These are phyloP conservation scores for Halcyon leucocephala DNA, from an alignment of 2,797 vertebrate genomes.

Conservation along the genomic window DNA sequence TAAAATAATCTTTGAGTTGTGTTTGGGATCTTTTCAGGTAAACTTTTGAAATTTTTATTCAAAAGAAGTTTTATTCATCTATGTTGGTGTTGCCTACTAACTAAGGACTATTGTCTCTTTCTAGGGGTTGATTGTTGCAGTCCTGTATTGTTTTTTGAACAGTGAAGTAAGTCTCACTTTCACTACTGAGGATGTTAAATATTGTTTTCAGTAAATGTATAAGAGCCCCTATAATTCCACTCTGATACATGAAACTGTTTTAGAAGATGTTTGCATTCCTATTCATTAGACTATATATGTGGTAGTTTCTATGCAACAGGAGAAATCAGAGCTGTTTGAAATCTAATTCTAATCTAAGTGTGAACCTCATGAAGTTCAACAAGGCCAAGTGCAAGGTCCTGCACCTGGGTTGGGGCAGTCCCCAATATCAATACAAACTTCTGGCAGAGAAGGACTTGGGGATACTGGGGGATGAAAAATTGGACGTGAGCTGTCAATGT, in stretches of 20 bases:
- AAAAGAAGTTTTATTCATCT: neutral
- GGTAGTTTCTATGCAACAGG: neutral
- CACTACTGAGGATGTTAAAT: neutral
- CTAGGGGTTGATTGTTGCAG: conserved; percentile 91
- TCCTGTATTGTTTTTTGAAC: conserved; percentile 95
- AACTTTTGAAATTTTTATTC: neutral
- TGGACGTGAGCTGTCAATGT: accelerated
- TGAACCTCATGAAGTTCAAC: neutral
- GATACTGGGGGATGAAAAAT: neutral
- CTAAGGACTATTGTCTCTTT: conserved; percentile 29
- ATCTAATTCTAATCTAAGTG: neutral
- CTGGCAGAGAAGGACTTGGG: neutral
- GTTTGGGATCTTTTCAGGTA: conserved; percentile 93
- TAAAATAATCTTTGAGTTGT: conserved; percentile 91
- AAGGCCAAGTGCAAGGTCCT: neutral
- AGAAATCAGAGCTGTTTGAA: neutral
- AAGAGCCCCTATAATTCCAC: neutral
- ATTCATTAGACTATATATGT: neutral
- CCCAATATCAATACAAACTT: too few relatives aligned
- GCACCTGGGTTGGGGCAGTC: accelerated
- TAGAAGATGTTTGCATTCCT: neutral
- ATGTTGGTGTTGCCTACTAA: neutral
- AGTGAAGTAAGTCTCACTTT: conserved; percentile 88
- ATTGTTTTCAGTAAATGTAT: neutral
- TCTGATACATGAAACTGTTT: neutral